Evolutionary conservation across 2,113 vertebrate genomes (phyloP).

Genomic region (Lasiurus borealis): DNA sequence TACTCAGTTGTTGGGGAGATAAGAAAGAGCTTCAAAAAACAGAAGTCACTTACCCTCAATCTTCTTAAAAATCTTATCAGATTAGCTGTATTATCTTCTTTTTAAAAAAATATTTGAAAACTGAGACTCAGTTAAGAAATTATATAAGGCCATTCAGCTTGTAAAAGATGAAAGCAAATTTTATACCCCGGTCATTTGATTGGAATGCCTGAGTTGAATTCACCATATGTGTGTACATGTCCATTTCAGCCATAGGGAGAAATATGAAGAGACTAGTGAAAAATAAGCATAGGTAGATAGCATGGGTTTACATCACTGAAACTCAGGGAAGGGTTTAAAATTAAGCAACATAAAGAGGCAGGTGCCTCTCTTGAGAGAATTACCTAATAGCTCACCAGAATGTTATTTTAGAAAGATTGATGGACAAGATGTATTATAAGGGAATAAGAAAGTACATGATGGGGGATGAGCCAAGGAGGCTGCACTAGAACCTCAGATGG

Average conservation of each 20-base stretch:
- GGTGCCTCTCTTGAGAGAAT: background rate
- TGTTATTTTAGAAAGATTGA: slow-evolving; percentile 6
- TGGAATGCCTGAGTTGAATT: background rate
- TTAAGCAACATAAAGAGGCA: slow-evolving; percentile 21
- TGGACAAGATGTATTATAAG: background rate
- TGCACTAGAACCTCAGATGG: background rate
- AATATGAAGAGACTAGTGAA: background rate
- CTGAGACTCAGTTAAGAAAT: background rate
- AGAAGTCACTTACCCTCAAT: background rate
- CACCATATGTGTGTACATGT: background rate
- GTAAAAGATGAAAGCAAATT: background rate
- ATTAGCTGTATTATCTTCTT: background rate
- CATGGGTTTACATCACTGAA: background rate
- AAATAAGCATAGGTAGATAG: background rate
- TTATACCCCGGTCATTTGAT: background rate
- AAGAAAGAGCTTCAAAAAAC: background rate
- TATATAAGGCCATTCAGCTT: background rate
- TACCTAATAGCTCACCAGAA: background rate
- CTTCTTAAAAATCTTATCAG: background rate
- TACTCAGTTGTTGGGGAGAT: background rate
- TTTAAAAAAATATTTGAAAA: background rate
- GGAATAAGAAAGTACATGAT: background rate
- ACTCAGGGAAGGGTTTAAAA: background rate
- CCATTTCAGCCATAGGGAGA: background rate
- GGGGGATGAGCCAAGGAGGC: background rate